A percentile compares a stretch with the other conserved stretches of the same genome.
phyloP scores from a whole-genome alignment of 1,140 invertebrate species.

The Caenorhabditis briggsae region DNA sequence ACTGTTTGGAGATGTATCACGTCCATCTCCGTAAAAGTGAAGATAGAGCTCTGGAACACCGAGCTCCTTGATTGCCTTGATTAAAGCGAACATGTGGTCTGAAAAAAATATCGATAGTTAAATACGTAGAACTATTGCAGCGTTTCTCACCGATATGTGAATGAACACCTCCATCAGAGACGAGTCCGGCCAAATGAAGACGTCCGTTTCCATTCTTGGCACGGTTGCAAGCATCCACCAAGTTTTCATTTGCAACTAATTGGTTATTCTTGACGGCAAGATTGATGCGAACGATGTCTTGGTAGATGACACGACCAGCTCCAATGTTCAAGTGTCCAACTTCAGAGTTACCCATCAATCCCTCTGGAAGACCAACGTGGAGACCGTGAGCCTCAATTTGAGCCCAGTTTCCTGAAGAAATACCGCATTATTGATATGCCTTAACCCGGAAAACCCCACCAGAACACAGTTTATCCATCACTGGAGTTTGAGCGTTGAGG shows the following conservation, averaged over 20 bases:
- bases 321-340: conserved; percentile 81
- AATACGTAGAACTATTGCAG: background rate
- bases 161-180: conserved; percentile 80
- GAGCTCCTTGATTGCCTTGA: conserved; percentile 78
- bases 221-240: conserved; percentile 77
- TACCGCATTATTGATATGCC: no score
- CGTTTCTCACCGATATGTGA: conserved; percentile 78
- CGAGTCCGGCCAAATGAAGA: conserved; percentile 79
- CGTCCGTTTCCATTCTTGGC: conserved; percentile 78
- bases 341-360: conserved; percentile 81
- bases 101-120: conserved; percentile 6
- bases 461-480: conserved; percentile 78
- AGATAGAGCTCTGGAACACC: conserved; percentile 79
- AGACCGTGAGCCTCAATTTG: conserved; percentile 80
- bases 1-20: conserved; percentile 80
- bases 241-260: conserved; percentile 77
- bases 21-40: conserved; percentile 80
- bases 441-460: conserved; percentile 7
- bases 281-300: conserved; percentile 80
- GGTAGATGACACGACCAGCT: conserved; percentile 80
- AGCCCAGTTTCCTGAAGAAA: conserved; percentile 77
- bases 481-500: conserved; percentile 78
- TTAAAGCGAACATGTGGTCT: conserved; percentile 79
- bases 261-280: conserved; percentile 78
- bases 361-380: conserved; percentile 80